phyloP scores from a whole-genome alignment of 2,888 invertebrate species.

The Asteroscopus sphinx region DNA sequence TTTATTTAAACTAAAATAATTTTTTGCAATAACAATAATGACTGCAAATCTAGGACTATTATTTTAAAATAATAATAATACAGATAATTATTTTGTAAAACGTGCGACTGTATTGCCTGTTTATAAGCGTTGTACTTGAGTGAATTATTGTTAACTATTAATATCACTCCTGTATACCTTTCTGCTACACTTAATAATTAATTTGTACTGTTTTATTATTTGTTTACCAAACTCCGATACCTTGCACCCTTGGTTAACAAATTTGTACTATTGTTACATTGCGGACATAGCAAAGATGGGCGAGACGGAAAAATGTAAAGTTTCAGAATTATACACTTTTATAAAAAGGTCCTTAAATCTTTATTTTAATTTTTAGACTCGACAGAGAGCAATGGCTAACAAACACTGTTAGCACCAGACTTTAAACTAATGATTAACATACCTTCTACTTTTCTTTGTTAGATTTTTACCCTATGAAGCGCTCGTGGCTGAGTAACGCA shows the following conservation, averaged over 20 bases:
- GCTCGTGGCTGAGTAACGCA: too few species aligned
- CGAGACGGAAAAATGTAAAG: constrained; percentile 30
- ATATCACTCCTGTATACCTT: constrained; percentile 70
- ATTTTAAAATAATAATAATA: constrained; percentile 47
- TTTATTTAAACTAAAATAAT: constrained; percentile 21
- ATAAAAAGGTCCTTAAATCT: constrained; percentile 21
- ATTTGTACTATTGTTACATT: constrained; percentile 79
- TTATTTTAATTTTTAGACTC: constrained; percentile 23
- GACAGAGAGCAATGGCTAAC: constrained; percentile 31
- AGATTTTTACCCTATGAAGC: constrained; percentile 1
- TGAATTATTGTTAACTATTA: constrained; percentile 72
- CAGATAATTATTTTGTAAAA: constrained; percentile 42
- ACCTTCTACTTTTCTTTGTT: neutral
- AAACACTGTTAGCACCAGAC: constrained; percentile 40
- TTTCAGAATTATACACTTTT: constrained; percentile 14
- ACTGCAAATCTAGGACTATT: constrained; percentile 27
- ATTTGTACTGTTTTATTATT: constrained; percentile 84
- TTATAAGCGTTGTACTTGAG: constrained; percentile 83
- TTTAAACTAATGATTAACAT: neutral
- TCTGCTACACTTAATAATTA: constrained; percentile 82
- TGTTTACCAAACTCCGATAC: constrained; percentile 82
- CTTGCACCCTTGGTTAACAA: constrained; percentile 74
- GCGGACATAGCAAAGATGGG: constrained; percentile 40
- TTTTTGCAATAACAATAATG: constrained; percentile 57
- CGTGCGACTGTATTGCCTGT: constrained; percentile 83